Evolutionary conservation across 2,113 vertebrate species (phyloP).

Genomic region (pig (Sus scrofa)): T2T-Sscrofa CM000818.6:83075001-83075500

Average conservation of each 20-base stretch:
- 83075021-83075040: slow-evolving; percentile 22
- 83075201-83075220: neutral
- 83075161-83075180: neutral
- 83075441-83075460: slow-evolving; percentile 68
- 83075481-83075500: slow-evolving; percentile 68
- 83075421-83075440: slow-evolving; percentile 71
- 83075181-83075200: neutral
- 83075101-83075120: neutral
- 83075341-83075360: slow-evolving; percentile 77
- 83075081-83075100: neutral
- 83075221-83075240: neutral
- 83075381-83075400: slow-evolving; percentile 75
- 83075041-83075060: neutral
- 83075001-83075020: slow-evolving; percentile 7
- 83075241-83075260: slow-evolving; percentile 23
- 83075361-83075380: slow-evolving; percentile 64
- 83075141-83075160: neutral
- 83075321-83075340: slow-evolving; percentile 74
- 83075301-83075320: slow-evolving; percentile 62
- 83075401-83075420: slow-evolving; percentile 81
- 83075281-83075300: slow-evolving; percentile 52
- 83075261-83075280: slow-evolving; percentile 57
- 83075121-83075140: neutral
- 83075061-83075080: neutral
- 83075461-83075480: slow-evolving; percentile 76